Base-by-base conservation (phyloP, 2,113 vertebrate genomes). In the Epinephelus cyanopodus region DNA sequence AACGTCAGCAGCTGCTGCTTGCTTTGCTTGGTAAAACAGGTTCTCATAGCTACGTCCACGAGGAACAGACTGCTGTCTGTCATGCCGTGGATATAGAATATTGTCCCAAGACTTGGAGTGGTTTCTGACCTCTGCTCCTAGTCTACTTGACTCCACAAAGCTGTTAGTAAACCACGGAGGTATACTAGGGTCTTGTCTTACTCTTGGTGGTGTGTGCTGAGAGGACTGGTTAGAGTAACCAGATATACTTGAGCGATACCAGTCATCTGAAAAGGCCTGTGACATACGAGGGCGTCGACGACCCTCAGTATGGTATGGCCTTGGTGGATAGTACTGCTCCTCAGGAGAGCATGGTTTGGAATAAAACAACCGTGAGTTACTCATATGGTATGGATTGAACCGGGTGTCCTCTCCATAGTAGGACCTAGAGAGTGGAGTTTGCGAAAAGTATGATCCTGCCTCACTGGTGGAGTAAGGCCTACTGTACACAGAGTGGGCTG, bases 31-130 rank as follows among this genome's bases (percentile, higher is more conserved):
- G 69, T 95, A 89, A 33, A 97, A 95, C 77, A 99, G 95, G 85
- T 99, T 98, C 83, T 99, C 98, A 0, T 98, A 98, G 91, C 98
- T 99, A 76, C 96, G 96, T 78, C 97, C 97, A 1, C 97, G 96
- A 73, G 95, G 95, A 77, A 97, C 90, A 2, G 92, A 93, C 77
- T 96, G 96, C 18, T 97, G 96, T 69, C 95, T 94, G 82, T 95
- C 96, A 0, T 90, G 92, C 0, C 84, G 93, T 0, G 97, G 96
- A 0, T 96, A 96, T 27, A 98, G 94, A 89, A 99, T 98, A 87
- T 99, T 98, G 89, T 99, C 98, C 97, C 97, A 99, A 79, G 98
- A 99, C 81, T 97, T 98, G 27, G 98, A 99, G 77, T 97, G 97
- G 90, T 96, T 97, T 93, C 97, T 96, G 39, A 87, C 95, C 68